Evolutionary conservation across 2,888 invertebrate species (phyloP).

Genomic region (Conistra vaccinii): DNA sequence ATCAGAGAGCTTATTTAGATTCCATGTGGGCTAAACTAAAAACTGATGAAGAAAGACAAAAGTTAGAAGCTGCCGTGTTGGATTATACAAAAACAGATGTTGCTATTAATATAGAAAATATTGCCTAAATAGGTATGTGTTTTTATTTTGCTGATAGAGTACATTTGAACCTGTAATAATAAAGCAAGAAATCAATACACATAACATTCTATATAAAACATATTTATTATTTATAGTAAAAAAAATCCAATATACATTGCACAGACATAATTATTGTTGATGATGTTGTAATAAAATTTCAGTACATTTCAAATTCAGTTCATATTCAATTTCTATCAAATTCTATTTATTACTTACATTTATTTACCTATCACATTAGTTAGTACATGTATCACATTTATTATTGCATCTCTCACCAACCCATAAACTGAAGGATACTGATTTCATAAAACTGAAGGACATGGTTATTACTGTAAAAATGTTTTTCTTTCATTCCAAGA

Average conservation of each 20-base stretch:
- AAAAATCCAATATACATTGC: constrained; percentile 4
- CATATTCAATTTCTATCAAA: neutral
- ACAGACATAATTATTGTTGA: neutral
- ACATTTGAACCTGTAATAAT: neutral
- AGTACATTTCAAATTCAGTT: neutral
- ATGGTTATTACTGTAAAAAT: neutral
- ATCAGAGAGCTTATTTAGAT: constrained; percentile 92
- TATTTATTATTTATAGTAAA: neutral
- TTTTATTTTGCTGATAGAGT: constrained; percentile 22
- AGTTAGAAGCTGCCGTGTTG: constrained; percentile 88
- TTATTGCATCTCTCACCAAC: neutral
- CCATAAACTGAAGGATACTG: too few species aligned
- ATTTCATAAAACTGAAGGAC: neutral
- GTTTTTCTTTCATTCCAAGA: constrained; percentile 23
- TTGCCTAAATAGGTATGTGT: constrained; percentile 70
- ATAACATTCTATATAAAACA: neutral
- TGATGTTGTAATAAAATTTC: neutral
- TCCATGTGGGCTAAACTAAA: constrained; percentile 91
- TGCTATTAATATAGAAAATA: constrained; percentile 84
- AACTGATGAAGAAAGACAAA: constrained; percentile 91
- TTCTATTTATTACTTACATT: neutral
- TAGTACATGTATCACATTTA: constrained; percentile 7
- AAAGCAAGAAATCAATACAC: neutral
- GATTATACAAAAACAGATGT: constrained; percentile 88
- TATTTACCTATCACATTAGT: constrained; percentile 4